These are phyloP conservation scores for Drosophila buzzatii DNA, from an alignment of 2,888 invertebrate species.

Conservation along the genomic window DNA sequence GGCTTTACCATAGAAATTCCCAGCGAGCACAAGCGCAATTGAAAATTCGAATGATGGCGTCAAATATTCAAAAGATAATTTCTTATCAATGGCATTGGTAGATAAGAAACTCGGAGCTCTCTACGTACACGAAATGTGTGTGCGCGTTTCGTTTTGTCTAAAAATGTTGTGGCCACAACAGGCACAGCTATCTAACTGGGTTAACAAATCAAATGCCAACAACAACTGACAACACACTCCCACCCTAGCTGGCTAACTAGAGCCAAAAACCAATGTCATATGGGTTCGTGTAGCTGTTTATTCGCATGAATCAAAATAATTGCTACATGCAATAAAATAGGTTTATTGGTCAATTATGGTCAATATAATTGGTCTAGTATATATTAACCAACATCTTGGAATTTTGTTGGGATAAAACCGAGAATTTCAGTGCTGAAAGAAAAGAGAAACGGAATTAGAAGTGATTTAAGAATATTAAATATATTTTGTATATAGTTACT, in stretches of 20 bases:
- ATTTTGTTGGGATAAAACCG: neutral
- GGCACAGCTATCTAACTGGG: slow-evolving; percentile 37
- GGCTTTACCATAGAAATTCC: neutral
- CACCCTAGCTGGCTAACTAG: neutral
- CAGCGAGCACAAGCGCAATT: neutral
- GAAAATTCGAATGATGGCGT: slow-evolving; percentile 1
- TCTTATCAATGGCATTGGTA: slow-evolving; percentile 24
- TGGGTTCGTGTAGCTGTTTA: slow-evolving; percentile 15
- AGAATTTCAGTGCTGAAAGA: slow-evolving; percentile 8
- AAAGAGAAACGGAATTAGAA: neutral
- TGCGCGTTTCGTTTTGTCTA: slow-evolving; percentile 2
- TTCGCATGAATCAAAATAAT: slow-evolving; percentile 29
- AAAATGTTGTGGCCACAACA: neutral
- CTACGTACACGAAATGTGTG: neutral
- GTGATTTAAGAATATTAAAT: neutral
- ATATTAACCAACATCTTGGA: neutral
- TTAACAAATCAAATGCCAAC: slow-evolving; percentile 17
- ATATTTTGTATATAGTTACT: too few relatives aligned
- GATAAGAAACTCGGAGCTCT: slow-evolving; percentile 22
- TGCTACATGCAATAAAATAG: neutral
- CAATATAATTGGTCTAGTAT: neutral
- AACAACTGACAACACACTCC: neutral
- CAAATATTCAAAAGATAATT: slow-evolving; percentile 14
- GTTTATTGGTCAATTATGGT: slow-evolving; percentile 19
- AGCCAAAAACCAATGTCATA: slow-evolving; percentile 15